Conservation (phyloP, 64 coral and sea anemone species). For the Montipora capricornis region DNA sequence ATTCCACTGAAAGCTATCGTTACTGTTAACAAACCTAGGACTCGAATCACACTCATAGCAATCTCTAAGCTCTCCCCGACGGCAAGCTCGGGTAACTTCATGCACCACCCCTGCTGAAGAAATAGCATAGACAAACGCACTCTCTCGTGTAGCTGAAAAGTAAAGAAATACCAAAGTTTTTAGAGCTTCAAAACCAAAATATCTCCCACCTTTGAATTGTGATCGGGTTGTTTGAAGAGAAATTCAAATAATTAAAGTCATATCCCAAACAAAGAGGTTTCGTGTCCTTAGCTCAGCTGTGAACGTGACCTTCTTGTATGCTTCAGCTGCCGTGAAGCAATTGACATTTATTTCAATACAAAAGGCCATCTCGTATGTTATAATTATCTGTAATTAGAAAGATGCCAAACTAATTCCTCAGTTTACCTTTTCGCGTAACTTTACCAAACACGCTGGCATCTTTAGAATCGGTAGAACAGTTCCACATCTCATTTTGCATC, state of each 20-base stretch:
- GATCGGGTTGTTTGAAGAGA: neutral
- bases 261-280: neutral
- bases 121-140: conserved; percentile 90
- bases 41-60: conserved; percentile 66
- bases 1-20: conserved; percentile 79
- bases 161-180: neutral
- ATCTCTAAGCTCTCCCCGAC: conserved; percentile 71
- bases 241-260: neutral
- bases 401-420: neutral
- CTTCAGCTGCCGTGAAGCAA: neutral
- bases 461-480: conserved; percentile 81
- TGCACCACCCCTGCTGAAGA: conserved; percentile 91
- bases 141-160: conserved; percentile 83
- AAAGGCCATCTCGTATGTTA: neutral
- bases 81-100: conserved; percentile 85
- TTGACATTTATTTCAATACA: neutral
- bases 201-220: neutral
- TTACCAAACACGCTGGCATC: conserved; percentile 85
- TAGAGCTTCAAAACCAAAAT: neutral
- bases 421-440: conserved; percentile 87
- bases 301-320: neutral
- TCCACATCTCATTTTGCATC: conserved; percentile 85
- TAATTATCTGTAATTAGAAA: neutral
- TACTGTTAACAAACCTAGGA: neutral
- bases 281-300: neutral